Evolutionary conservation across 2,888 invertebrate species (phyloP).

Genomic region (Biston stratarius): DNA sequence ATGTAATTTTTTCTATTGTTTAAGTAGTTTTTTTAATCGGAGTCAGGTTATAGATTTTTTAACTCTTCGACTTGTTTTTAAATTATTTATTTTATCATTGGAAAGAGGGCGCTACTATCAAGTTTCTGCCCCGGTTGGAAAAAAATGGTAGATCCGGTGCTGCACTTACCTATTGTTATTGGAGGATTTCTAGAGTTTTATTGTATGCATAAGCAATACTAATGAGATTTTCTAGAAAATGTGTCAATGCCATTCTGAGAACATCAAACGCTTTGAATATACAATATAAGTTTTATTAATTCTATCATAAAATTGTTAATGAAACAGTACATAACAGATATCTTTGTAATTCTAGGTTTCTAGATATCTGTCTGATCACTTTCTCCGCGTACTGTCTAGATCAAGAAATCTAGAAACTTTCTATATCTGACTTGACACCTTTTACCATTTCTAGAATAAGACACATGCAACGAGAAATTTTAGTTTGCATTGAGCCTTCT

Average conservation of each 20-base stretch:
- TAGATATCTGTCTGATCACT: constrained; percentile 19
- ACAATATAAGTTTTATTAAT: no score
- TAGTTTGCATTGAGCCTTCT: background rate
- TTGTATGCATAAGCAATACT: background rate
- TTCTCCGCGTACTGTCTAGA: constrained; percentile 22
- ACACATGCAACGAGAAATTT: background rate
- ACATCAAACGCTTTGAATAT: background rate
- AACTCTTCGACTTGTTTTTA: no score
- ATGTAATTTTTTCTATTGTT: no score
- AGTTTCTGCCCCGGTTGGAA: no score
- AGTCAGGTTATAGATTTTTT: no score
- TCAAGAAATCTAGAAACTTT: constrained; percentile 26
- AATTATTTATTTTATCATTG: no score
- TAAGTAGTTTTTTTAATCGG: no score
- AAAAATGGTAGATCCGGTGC: no score
- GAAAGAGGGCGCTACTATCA: no score
- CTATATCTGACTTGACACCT: constrained; percentile 27
- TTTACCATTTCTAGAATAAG: constrained; percentile 10
- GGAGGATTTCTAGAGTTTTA: no score
- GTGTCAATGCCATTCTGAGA: background rate
- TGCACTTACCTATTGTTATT: no score
- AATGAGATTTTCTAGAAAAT: background rate
- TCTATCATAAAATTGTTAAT: background rate
- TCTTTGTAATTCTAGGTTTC: constrained; percentile 16
- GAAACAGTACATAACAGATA: constrained; percentile 1